Conservation (phyloP, 2,113 vertebrate species). For the Lophius piscatorius region DNA sequence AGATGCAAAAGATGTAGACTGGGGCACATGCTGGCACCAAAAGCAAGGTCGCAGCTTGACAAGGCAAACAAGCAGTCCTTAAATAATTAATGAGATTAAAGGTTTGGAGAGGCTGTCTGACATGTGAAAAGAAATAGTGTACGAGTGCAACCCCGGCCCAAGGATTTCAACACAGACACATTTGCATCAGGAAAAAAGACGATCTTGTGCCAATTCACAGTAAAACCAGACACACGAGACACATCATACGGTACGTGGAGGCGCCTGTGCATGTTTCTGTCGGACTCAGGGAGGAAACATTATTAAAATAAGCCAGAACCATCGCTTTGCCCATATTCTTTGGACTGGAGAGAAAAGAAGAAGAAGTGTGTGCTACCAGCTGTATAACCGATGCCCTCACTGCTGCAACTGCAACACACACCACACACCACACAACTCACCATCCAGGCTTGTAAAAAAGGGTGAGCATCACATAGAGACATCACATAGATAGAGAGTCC, state of each 20-base stretch:
- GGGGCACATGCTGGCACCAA: conserved; percentile 69
- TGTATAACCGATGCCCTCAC: neutral
- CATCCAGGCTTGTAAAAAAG: conserved; percentile 7
- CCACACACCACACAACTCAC: conserved; percentile 1
- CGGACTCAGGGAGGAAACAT: conserved; percentile 22
- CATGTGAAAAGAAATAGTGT: conserved; percentile 62
- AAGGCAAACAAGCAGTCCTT: conserved; percentile 75
- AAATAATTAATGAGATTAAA: conserved; percentile 81
- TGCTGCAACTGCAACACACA: conserved; percentile 7
- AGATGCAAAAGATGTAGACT: conserved; percentile 79
- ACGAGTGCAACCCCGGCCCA: conserved; percentile 53
- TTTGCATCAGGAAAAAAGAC: conserved; percentile 9
- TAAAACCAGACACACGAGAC: conserved; percentile 1
- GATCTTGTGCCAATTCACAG: conserved; percentile 3
- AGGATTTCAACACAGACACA: conserved; percentile 39
- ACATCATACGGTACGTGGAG: conserved; percentile 1
- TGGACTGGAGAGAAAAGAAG: neutral
- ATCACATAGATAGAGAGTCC: conserved; percentile 20
- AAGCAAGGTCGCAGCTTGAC: conserved; percentile 81
- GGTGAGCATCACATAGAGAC: conserved; percentile 36
- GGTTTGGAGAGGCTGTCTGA: conserved; percentile 69
- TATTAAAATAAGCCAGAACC: conserved; percentile 34
- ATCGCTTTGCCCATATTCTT: conserved; percentile 6
- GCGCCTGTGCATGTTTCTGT: conserved; percentile 3
- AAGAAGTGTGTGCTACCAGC: neutral